These are phyloP conservation scores for Marronus borbonicus DNA, from an alignment of 2,888 invertebrate genomes.

Conservation along the genomic window DNA sequence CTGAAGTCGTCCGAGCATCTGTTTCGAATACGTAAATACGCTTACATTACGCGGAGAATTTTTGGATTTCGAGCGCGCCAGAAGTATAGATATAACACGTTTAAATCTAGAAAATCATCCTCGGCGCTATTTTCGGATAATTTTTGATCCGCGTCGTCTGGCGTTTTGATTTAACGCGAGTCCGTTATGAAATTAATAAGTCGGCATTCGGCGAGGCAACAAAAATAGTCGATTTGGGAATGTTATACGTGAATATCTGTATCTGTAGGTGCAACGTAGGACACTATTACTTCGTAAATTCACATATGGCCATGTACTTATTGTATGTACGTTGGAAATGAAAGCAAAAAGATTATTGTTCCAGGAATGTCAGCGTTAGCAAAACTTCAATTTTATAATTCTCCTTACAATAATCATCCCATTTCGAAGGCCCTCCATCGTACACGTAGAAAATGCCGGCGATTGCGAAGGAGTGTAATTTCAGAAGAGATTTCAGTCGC, in stretches of 20 bases:
- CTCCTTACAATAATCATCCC: too few relatives aligned
- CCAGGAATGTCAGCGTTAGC: too few relatives aligned
- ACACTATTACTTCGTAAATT: too few relatives aligned
- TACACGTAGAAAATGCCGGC: too few relatives aligned
- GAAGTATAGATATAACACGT: neutral
- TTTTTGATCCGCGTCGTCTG: conserved; percentile 35
- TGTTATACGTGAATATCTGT: too few relatives aligned
- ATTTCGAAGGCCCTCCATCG: too few relatives aligned
- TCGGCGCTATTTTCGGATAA: conserved; percentile 23
- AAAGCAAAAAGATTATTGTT: too few relatives aligned
- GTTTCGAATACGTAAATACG: conserved; percentile 12
- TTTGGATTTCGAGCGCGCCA: neutral
- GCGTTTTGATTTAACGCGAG: conserved; percentile 36
- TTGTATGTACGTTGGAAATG: too few relatives aligned
- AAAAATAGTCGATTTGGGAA: neutral
- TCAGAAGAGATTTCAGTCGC: neutral
- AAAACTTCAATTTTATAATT: too few relatives aligned
- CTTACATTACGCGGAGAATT: too few relatives aligned
- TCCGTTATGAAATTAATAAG: conserved; percentile 26
- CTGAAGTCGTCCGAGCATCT: conserved; percentile 34
- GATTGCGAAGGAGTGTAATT: neutral
- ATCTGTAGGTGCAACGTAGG: too few relatives aligned
- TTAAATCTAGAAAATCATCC: neutral
- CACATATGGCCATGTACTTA: too few relatives aligned
- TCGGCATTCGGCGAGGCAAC: neutral